Evolutionary conservation across 2,888 invertebrate genomes (phyloP), one percentile per base, ranked within the genome.

Genomic region (Ophonus ardosiacus): DNA sequence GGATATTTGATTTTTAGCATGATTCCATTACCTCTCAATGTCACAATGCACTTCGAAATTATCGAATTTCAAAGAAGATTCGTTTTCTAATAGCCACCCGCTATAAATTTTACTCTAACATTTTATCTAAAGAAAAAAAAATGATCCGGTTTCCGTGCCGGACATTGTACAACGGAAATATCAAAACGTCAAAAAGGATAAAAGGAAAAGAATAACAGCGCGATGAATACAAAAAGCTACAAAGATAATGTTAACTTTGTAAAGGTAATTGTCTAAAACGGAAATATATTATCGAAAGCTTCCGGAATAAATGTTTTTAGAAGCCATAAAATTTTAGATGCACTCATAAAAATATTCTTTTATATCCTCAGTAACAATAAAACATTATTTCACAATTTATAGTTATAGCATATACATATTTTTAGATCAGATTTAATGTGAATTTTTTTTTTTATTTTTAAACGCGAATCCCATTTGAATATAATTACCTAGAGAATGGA

Each of bases 401-500:
- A 1, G 18, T 59, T 59, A 59, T 59, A 15, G 18, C 59, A 59
- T 6, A 59, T n/a, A n/a, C n/a, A n/a, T 51, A 51, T 13, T 51
- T 51, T 10, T 10, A 51, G 4, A 13, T 51, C 43, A 51, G 43
- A 51, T 51, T 51, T 51, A 51, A 51, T 13, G 43, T 51, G 43
- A 8, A 51, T 10, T 4, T 43, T 8, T 43, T 8, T 31, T 31
- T 31, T 31, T 31, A 31, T 31, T 31, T 31, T 31, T 6, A 31
- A 31, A 5, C 3, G 6, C 2, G 0, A 51, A 10, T 51, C 43
- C 0, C 8, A 51, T 51, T 15, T n/a, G 24, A 38, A 24, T 68
- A 38, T 68, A 68, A 38, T 68, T 68, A 38, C 24, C 13, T 68
- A 68, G 68, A 68, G 68, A 68, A 68, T 15, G 24, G 68, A 13